Base-by-base conservation (phyloP, 2,797 vertebrate genomes). In the Myotis findleyi region DNA sequence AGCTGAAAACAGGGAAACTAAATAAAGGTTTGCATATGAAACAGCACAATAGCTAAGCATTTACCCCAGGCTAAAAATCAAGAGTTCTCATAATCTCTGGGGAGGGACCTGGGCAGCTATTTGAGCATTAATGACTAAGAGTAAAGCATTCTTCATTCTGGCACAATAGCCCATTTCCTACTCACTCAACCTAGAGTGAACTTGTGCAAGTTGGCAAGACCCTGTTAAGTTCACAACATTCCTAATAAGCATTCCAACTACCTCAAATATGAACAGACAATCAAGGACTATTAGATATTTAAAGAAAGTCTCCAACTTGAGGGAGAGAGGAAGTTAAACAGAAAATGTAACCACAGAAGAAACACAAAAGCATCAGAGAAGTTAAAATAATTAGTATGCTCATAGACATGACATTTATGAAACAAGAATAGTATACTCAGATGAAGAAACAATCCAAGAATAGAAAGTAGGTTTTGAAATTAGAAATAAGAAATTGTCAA, bases 91-190 rank as follows among this genome's bases (percentile, higher is more conserved):
- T 77, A 53, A 36, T 59, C 88, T 80, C 57, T 53, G 38, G 76
- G 82, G 64, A 91, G 77, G 44, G 51, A 59, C 18, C 66, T 73
- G 8, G 80, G 6, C 27, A 75, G 41, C 66, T 93, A 18, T 72
- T 84, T 73, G 44, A 55, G n/a, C 41, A 14, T 88, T 83, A 25
- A 75, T 93, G 41, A 90, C 66, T 64, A 80, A 38, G n/a, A 79
- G 27, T 77, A 94, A 55, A 87, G 38, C 69, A 57, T 92, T 89
- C 80, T 92, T 96, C 76, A 64, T 71, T 71, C 69, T 57, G 87
- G 36, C 69, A 94, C 69, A 90, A 66, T 87, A 72, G n/a, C 41
- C 59, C 20, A 13, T 72, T 94, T 87, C 72, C 76, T 93, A 55
- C 85, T 44, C 41, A 89, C 44, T 85, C 75, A 79, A 30, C 16